Evolutionary conservation across 1,140 invertebrate genomes (phyloP).

Genomic region (Drosophila sturtevanti): DNA sequence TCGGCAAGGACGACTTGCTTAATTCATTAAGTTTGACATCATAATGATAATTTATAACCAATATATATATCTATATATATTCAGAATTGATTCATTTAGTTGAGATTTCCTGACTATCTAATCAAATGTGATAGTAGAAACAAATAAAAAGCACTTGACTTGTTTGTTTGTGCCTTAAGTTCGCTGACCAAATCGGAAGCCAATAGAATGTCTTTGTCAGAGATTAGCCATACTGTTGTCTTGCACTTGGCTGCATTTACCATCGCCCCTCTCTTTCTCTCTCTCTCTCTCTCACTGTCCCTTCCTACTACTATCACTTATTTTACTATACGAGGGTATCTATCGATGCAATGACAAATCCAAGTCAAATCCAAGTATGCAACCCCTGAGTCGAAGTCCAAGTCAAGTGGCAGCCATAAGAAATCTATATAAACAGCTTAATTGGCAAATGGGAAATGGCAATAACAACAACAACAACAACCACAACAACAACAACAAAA

Average conservation of each 20-base stretch:
- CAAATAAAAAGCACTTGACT: not conserved
- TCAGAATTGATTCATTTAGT: too few species aligned
- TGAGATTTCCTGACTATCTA: too few species aligned
- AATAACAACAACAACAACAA: constrained; percentile 21
- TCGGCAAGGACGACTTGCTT: too few species aligned
- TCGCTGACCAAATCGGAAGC: constrained; percentile 77
- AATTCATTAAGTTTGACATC: too few species aligned
- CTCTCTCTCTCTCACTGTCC: too few species aligned
- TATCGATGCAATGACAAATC: constrained; percentile 75
- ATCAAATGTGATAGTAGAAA: not conserved
- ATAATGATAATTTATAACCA: too few species aligned
- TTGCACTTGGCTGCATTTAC: constrained; percentile 18
- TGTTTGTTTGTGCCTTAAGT: constrained; percentile 28
- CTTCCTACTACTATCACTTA: too few species aligned
- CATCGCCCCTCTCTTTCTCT: constrained; percentile 52
- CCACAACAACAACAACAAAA: constrained; percentile 58
- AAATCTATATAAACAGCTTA: constrained; percentile 79
- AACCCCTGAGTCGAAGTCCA: constrained; percentile 37
- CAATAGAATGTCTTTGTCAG: constrained; percentile 56
- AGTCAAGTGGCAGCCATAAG: constrained; percentile 56
- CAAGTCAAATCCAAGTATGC: constrained; percentile 69
- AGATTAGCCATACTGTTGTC: constrained; percentile 51
- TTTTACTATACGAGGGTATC: too few species aligned
- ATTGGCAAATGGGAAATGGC: constrained; percentile 40
- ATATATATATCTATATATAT: too few species aligned